Evolutionary conservation across 1,140 invertebrate genomes (phyloP).

Genomic region (Planococcus citri): DNA sequence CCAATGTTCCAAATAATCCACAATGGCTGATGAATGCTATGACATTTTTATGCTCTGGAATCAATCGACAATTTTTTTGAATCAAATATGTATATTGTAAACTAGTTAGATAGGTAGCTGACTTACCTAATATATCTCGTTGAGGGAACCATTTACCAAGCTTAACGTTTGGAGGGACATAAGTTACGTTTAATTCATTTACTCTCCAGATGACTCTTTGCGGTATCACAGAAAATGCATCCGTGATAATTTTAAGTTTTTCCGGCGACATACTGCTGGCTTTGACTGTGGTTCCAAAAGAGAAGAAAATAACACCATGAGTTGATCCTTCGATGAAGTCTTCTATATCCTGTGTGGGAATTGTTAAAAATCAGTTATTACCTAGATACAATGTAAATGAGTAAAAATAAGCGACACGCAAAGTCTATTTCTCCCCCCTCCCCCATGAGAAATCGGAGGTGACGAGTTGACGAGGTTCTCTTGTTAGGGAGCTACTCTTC

Average conservation of each 20-base stretch:
- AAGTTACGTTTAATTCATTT: conserved; percentile 35
- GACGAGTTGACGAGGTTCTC: no score
- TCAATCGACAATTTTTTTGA: background rate
- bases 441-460: no score
- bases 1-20: conserved; percentile 37
- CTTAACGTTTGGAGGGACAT: conserved; percentile 41
- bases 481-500: no score
- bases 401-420: no score
- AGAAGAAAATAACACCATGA: conserved; percentile 51
- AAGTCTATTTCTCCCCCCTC: no score
- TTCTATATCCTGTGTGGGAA: conserved; percentile 44
- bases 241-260: conserved; percentile 14
- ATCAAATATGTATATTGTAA: no score
- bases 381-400: no score
- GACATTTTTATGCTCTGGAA: conserved; percentile 30
- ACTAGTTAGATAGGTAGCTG: background rate
- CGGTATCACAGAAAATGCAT: conserved; percentile 34
- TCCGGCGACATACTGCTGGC: background rate
- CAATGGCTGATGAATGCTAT: conserved; percentile 43
- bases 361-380: no score
- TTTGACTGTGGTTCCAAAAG: conserved; percentile 40
- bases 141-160: conserved; percentile 46
- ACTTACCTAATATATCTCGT: conserved; percentile 42
- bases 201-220: conserved; percentile 54
- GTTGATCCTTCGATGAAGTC: conserved; percentile 41